Conservation (phyloP, 1,140 invertebrate species). For the Dinoponera quadriceps region DNA sequence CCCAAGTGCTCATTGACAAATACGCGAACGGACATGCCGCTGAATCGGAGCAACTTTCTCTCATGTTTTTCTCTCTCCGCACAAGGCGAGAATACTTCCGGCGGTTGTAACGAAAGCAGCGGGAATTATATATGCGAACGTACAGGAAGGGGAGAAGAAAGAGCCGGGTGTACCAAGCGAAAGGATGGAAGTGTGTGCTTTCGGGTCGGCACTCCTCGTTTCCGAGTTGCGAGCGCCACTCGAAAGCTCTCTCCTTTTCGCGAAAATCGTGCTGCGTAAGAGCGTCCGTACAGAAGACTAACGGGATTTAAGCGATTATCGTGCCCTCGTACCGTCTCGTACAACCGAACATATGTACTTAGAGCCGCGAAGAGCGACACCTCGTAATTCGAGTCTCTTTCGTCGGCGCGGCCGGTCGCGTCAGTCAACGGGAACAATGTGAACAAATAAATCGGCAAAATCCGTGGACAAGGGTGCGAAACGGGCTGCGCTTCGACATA, state of each 20-base stretch:
- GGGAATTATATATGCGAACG: constrained; percentile 63
- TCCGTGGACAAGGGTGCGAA: too few relatives aligned
- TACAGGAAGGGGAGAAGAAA: constrained; percentile 43
- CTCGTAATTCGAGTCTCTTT: constrained; percentile 17
- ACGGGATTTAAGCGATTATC: constrained; percentile 57
- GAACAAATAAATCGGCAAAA: too few relatives aligned
- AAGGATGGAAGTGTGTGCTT: constrained; percentile 53
- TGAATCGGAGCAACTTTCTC: too few relatives aligned
- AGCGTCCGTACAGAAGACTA: constrained; percentile 53
- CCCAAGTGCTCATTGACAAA: neutral
- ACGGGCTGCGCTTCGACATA: too few relatives aligned
- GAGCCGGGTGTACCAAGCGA: constrained; percentile 8
- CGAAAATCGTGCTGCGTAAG: constrained; percentile 59
- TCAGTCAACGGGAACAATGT: constrained; percentile 28
- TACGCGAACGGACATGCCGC: neutral
- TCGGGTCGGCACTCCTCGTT: constrained; percentile 63
- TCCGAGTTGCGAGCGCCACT: constrained; percentile 72
- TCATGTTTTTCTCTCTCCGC: too few relatives aligned
- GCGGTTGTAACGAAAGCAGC: constrained; percentile 45
- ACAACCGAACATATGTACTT: neutral
- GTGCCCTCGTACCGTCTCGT: constrained; percentile 13
- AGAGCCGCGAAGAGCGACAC: constrained; percentile 1
- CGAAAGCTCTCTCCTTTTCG: constrained; percentile 39
- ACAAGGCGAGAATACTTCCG: constrained; percentile 23
- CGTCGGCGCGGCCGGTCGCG: neutral